Evolutionary conservation across 2,888 invertebrate species (phyloP), one percentile per base, ranked within the genome.

Genomic region (Opisthograptis luteolata): DNA sequence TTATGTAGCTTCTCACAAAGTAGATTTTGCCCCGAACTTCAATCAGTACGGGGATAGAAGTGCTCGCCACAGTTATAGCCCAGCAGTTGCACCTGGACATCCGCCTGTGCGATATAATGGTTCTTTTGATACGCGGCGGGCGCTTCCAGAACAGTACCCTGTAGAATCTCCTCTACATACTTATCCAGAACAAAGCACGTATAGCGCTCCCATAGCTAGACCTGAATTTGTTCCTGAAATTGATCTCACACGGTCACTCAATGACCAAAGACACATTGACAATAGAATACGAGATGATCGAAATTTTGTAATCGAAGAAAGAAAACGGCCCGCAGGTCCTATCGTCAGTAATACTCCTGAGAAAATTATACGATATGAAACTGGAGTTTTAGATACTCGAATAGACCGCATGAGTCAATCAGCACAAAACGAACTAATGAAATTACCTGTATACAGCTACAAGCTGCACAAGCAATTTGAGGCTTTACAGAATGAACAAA

Each of bases 21-120:
- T 96, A 7, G 95, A 96, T 76, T 96, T 96, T 70, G 92, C 93
- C 24, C 96, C 96, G 0, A 94, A 96, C 73, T 96, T 96, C 63
- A 89, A 92, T 32, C 91, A 87, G 64, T 87, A 87, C 48, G 76
- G 86, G 48, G 89, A 89, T 40, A 78, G 85, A 70, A 78, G 60
- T 58, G 48, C 63, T 49, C 73, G 64, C 42, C 81, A 79, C 44
- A 76, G 60, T 44, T 79, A 76, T 49, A 70, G 58, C 46, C 43
- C 72, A 25, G 64, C 73, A 4, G 49, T 73, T 19, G 83, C 77
- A 62, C 64, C 75, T 25, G 64, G 64, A 36, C 81, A 77, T 52
- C 68, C 74, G 7, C 64, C 81, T 8, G 58, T 78, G 12, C 75
- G 84, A 44, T 84, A 82, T 59, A 88, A 87, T 63, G 87, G 84